Conservation (phyloP, 2,113 vertebrate genomes). For the Peromyscus californicus region DNA sequence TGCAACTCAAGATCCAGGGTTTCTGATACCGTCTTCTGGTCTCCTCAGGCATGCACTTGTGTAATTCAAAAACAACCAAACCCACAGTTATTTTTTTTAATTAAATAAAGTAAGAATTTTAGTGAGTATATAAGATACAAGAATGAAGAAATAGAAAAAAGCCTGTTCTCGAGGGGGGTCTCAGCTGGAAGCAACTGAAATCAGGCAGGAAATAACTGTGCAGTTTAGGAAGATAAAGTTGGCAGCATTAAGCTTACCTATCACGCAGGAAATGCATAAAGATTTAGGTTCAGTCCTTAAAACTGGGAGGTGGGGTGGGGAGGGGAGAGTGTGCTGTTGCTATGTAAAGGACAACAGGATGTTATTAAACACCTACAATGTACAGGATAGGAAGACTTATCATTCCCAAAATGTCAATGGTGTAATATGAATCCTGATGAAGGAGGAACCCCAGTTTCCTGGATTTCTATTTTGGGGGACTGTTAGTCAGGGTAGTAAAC, state of each 20-base stretch:
- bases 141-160: conserved; percentile 14
- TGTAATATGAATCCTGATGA: not conserved
- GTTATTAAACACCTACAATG: not conserved
- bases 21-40: not conserved
- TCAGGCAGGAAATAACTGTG: not conserved
- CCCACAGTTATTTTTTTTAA: not conserved
- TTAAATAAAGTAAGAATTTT: not conserved
- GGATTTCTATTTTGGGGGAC: not conserved
- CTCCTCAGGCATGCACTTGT: not conserved
- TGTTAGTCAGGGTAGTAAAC: not conserved
- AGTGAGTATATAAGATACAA: conserved; percentile 18
- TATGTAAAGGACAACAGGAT: not conserved
- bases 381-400: not conserved
- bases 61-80: not conserved
- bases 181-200: not conserved
- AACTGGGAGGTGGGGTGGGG: not conserved
- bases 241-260: not conserved
- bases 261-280: not conserved
- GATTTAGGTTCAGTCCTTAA: not conserved
- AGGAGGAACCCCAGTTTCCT: not conserved
- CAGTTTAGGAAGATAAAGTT: conserved; percentile 23
- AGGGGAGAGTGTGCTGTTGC: not conserved
- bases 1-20: not conserved
- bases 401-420: not conserved
- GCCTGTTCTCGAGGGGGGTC: not conserved